Percentiles rank a stretch among this genome's conserved stretches.
Evolutionary conservation across 2,888 invertebrate genomes (phyloP).

Genomic region (Podabrus alpinus): DNA sequence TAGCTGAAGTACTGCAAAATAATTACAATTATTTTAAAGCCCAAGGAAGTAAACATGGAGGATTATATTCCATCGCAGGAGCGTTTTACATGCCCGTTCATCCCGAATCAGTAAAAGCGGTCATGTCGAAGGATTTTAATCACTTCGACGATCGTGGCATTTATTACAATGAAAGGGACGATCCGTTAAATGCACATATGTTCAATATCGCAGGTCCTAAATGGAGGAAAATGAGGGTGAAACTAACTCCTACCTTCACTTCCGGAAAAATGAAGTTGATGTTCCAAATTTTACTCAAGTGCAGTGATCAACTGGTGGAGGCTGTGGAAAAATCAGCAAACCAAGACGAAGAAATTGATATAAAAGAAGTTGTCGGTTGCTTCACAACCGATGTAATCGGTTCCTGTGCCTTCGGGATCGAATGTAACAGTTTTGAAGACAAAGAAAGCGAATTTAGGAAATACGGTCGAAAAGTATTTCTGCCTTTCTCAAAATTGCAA

Average conservation of each 20-base stretch:
- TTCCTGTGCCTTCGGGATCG: conserved; percentile 61
- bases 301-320: conserved; percentile 57
- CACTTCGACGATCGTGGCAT: conserved; percentile 65
- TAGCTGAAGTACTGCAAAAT: not conserved
- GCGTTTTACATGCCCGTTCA: conserved; percentile 29
- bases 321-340: conserved; percentile 45
- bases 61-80: conserved; percentile 19
- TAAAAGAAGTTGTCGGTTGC: conserved; percentile 54
- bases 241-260: conserved; percentile 66
- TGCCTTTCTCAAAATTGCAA: conserved; percentile 18
- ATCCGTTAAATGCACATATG: conserved; percentile 61
- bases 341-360: conserved; percentile 47
- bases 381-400: conserved; percentile 61
- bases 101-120: conserved; percentile 42
- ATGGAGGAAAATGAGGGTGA: conserved; percentile 64
- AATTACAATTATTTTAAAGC: conserved; percentile 12
- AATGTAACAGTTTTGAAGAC: conserved; percentile 59
- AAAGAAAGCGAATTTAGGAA: conserved; percentile 56
- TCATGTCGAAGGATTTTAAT: conserved; percentile 63
- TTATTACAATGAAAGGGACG: conserved; percentile 60
- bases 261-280: conserved; percentile 67
- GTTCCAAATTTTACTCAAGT: conserved; percentile 62
- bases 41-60: conserved; percentile 17
- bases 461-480: conserved; percentile 27
- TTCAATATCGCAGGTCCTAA: conserved; percentile 59